phyloP scores from a whole-genome alignment of 2,113 vertebrate genomes.

The Mus musculus region GRCm39 chr6:114343501-114344000 shows the following conservation, averaged over 20 bases:
- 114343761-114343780: neutral
- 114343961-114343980: neutral
- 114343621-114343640: neutral
- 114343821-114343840: neutral
- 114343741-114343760: neutral
- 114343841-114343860: neutral
- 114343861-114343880: neutral
- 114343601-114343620: neutral
- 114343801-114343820: neutral
- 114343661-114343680: neutral
- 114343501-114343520: neutral
- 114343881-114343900: neutral
- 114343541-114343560: neutral
- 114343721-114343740: neutral
- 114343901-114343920: neutral
- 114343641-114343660: neutral
- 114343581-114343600: neutral
- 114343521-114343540: neutral
- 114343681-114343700: neutral
- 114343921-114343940: neutral
- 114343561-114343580: neutral
- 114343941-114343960: neutral
- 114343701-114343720: neutral
- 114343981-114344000: neutral
- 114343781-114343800: neutral